Base-by-base conservation (phyloP, 2,888 invertebrate species). In the Muschampia plurimacula region DNA sequence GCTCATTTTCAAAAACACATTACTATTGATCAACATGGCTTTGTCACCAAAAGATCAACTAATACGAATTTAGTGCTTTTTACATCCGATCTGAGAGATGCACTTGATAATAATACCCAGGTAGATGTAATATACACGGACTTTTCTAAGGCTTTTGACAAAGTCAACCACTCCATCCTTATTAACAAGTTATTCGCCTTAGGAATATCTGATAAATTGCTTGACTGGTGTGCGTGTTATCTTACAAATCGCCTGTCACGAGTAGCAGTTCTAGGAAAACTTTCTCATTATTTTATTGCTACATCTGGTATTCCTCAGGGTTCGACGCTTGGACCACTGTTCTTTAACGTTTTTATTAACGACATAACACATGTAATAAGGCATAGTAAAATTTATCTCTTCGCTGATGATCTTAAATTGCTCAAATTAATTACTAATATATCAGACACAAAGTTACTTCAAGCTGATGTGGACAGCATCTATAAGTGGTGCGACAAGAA, bases 391-490 rank as follows among this genome's bases (percentile, higher is more conserved):
- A 8, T 41, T 9, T 60, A 63, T 41, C 39, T 63, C 7, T 63
- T 63, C 13, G 41, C 49, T n/a, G 49, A 49, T n/a, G n/a, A 49
- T 49, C 49, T 49, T n/a, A 49, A 49, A 7, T n/a, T 49, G 13
- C n/a, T 13, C 2, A 49, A 49, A 49, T 7, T n/a, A 49, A 49
- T 49, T n/a, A 4, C 49, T n/a, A 55, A 57, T 39, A 7, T 10
- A 7, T 62, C 55, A 7, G 69, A 70, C 22, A 22, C 41, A 57
- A 52, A 70, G 41, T 44, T 13, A 36, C 44, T 79, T 10, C 77
- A 77, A 68, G 28, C 74, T 2, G 77, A 79, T 44, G 28, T 79
- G 6, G 71, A 77, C 41, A 46, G 74, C 32, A 59, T 79, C 2
- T 9, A 68, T 46, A 10, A 59, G 0, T 77, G 75, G 63, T 79